Evolutionary conservation across 2,797 vertebrate species (phyloP).

Genomic region (Parotocinclus haroldoi): DNA sequence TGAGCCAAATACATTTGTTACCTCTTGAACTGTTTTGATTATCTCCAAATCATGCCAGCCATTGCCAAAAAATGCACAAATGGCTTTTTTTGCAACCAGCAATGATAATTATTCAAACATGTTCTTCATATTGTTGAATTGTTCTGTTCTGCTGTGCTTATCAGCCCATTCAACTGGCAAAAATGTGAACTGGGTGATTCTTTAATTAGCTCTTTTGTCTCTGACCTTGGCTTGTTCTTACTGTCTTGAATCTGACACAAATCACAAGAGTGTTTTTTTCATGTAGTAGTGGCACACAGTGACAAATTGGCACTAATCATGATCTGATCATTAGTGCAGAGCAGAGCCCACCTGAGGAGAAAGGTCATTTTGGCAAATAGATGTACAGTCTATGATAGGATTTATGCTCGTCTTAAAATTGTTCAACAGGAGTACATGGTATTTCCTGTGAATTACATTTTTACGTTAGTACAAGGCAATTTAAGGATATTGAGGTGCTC

Average conservation of each 20-base stretch:
- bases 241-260: conserved; percentile 35
- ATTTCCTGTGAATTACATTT: background rate
- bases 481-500: conserved; percentile 11
- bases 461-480: conserved; percentile 8
- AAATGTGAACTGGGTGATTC: conserved; percentile 35
- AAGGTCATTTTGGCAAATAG: conserved; percentile 32
- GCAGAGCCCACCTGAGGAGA: conserved; percentile 28
- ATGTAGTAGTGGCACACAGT: conserved; percentile 31
- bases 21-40: conserved; percentile 1
- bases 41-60: conserved; percentile 1
- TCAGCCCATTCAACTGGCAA: conserved; percentile 15
- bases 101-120: background rate
- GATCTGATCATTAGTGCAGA: conserved; percentile 47
- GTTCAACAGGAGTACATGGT: background rate
- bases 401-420: background rate
- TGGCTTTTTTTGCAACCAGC: background rate
- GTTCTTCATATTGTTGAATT: background rate
- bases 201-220: conserved; percentile 51
- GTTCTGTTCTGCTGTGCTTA: conserved; percentile 21
- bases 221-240: conserved; percentile 48
- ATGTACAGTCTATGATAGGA: background rate
- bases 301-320: conserved; percentile 50
- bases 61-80: background rate
- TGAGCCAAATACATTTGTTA: too few species aligned
- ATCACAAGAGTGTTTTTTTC: conserved; percentile 36